Conservation (phyloP, 2,113 vertebrate genomes). For the Nothoprocta perdicaria region DNA sequence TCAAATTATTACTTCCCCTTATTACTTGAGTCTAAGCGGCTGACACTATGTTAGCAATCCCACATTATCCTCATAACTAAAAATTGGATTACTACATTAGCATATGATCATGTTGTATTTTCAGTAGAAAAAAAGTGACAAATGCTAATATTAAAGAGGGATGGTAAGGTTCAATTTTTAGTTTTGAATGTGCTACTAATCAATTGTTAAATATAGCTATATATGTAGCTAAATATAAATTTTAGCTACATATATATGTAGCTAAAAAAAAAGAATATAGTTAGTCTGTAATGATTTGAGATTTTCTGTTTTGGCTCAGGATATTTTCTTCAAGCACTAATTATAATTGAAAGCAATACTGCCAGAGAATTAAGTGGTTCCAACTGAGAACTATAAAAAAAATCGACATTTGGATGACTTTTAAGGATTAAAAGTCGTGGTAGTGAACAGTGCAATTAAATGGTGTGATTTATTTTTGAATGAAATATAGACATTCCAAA, state of each 20-base stretch:
- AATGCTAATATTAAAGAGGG: neutral
- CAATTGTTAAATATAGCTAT: neutral
- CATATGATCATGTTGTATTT: neutral
- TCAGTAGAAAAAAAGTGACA: neutral
- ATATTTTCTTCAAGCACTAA: neutral
- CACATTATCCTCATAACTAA: neutral
- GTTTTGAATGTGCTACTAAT: neutral
- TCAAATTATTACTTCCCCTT: neutral
- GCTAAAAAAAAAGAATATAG: neutral
- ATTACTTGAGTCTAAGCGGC: neutral
- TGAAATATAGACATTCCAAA: neutral
- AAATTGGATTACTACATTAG: neutral
- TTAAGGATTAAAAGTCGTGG: neutral
- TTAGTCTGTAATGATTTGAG: neutral
- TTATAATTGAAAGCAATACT: neutral
- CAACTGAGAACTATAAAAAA: neutral
- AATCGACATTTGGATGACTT: neutral
- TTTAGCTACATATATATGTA: neutral
- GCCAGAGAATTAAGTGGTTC: neutral
- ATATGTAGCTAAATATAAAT: no score
- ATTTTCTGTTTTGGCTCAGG: neutral
- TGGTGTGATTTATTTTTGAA: neutral
- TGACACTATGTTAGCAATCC: neutral
- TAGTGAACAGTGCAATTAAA: neutral
- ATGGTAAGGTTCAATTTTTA: neutral